Conservation (phyloP, 2,113 vertebrate genomes). For the Hippolais icterina region DNA sequence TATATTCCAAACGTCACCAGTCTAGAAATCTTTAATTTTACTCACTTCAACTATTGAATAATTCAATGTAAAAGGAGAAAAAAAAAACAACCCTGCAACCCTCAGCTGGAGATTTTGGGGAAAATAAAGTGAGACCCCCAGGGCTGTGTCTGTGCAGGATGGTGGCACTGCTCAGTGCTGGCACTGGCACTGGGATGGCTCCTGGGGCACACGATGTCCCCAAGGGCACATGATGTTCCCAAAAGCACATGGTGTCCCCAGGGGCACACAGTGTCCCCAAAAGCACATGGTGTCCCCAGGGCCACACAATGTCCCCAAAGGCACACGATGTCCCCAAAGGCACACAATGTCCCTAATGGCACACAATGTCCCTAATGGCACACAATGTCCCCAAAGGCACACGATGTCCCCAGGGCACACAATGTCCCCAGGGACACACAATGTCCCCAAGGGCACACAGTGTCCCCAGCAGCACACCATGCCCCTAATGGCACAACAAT, state of each 20-base stretch:
- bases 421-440: not conserved
- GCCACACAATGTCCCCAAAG: not conserved
- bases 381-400: not conserved
- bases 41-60: slow-evolving; percentile 14
- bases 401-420: too few relatives aligned
- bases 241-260: too few relatives aligned
- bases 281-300: not conserved
- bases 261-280: too few relatives aligned
- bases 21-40: slow-evolving; percentile 54
- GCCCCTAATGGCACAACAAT: too few relatives aligned
- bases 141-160: not conserved
- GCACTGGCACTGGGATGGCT: not conserved
- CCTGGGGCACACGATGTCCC: not conserved
- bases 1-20: not conserved
- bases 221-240: not conserved
- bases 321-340: too few relatives aligned
- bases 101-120: not conserved
- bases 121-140: fast-evolving
- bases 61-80: slow-evolving; percentile 7
- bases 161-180: not conserved
- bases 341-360: too few relatives aligned
- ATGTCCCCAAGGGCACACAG: not conserved
- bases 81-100: not conserved
- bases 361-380: not conserved
- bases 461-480: too few relatives aligned